phyloP scores from a whole-genome alignment of 35 echinoderm and acorn worm genomes.

The Heliocidaris tuberculata region DNA sequence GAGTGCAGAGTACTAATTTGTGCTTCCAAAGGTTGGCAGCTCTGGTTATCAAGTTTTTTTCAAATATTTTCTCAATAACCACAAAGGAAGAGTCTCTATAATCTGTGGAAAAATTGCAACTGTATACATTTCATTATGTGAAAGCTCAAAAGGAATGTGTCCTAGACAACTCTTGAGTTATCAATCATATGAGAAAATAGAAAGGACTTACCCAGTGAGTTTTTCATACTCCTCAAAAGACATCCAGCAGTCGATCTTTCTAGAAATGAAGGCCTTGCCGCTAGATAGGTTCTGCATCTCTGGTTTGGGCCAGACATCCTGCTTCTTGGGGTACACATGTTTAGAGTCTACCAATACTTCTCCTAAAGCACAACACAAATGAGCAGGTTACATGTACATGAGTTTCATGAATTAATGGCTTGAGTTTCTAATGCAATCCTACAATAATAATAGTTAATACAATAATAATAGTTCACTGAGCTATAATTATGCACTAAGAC shows the following conservation, averaged over 20 bases:
- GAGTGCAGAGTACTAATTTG: no score
- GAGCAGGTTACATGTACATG: not conserved
- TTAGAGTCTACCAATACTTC: slow-evolving; percentile 88
- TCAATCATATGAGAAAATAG: not conserved
- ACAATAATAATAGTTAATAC: no score
- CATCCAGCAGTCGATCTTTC: slow-evolving; percentile 92
- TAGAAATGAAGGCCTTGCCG: slow-evolving; percentile 81
- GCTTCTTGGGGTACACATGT: slow-evolving; percentile 79
- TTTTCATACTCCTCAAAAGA: slow-evolving; percentile 92
- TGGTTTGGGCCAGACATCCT: slow-evolving; percentile 55
- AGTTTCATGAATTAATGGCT: not conserved
- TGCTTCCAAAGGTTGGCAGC: no score
- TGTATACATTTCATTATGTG: no score
- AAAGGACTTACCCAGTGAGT: slow-evolving; percentile 73
- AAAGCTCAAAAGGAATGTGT: no score
- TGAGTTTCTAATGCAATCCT: no score
- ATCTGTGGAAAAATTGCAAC: no score
- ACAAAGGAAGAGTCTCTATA: not conserved
- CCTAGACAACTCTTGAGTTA: no score
- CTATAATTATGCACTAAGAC: no score
- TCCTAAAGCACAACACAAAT: slow-evolving; percentile 38
- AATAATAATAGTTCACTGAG: no score
- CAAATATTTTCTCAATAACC: not conserved
- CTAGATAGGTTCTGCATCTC: slow-evolving; percentile 81
- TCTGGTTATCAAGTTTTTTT: no score